phyloP scores from a whole-genome alignment of 2,113 vertebrate species.

The Stigmatopora argus region DNA sequence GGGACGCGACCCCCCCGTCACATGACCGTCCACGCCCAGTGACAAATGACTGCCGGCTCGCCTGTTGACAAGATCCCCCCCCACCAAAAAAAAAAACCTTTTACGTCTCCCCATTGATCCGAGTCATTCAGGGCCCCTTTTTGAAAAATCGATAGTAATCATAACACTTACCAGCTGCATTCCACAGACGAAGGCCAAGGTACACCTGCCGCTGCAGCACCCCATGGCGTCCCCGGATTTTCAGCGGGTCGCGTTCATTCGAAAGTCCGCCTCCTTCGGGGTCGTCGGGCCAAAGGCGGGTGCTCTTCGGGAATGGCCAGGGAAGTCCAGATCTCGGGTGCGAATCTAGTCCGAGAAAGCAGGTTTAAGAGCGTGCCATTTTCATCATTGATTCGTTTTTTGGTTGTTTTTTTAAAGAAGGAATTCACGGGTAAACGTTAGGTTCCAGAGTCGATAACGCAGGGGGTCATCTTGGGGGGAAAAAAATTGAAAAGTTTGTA shows the following conservation, averaged over 20 bases:
- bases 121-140: not conserved
- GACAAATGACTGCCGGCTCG: constrained; percentile 2
- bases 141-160: constrained; percentile 22
- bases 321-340: not conserved
- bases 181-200: constrained; percentile 90
- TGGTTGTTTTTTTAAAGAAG: not conserved
- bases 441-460: not conserved
- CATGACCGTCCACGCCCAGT: not conserved
- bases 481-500: not conserved
- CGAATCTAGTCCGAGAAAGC: not conserved
- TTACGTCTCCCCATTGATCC: constrained; percentile 8
- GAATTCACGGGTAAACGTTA: not conserved
- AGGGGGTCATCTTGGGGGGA: not conserved
- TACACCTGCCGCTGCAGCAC: constrained; percentile 92
- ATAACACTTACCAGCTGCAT: constrained; percentile 89
- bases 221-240: constrained; percentile 80
- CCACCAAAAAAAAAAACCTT: constrained; percentile 1
- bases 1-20: constrained; percentile 34
- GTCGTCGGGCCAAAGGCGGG: constrained; percentile 51
- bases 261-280: constrained; percentile 29
- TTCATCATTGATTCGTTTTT: not conserved
- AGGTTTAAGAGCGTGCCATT: constrained; percentile 17
- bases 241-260: constrained; percentile 44
- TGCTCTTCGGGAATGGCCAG: constrained; percentile 13
- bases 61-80: constrained; percentile 2